Evolutionary conservation across 2,888 invertebrate genomes (phyloP).

Genomic region (Hydrotaea diabolus): DNA sequence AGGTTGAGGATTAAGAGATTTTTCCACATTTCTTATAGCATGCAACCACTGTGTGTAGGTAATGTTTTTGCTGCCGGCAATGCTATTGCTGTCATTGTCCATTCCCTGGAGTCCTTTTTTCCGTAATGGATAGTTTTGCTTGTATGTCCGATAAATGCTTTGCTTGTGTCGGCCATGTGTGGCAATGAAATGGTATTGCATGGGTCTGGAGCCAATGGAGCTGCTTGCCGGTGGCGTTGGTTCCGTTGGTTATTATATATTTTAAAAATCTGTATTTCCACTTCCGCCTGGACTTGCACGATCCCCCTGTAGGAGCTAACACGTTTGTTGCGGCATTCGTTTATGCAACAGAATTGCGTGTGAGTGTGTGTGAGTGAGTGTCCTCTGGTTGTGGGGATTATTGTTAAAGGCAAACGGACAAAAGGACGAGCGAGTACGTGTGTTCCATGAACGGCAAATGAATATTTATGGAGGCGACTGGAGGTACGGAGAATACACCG

Average conservation of each 20-base stretch:
- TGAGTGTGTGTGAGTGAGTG: no score
- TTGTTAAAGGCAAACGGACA: background rate
- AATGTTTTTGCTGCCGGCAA: background rate
- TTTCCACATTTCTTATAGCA: no score
- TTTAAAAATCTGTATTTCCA: constrained; percentile 13
- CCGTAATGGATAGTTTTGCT: constrained; percentile 14
- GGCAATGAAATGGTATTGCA: background rate
- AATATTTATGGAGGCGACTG: constrained; percentile 24
- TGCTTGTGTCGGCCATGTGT: constrained; percentile 32
- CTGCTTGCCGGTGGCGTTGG: background rate
- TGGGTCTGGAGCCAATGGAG: background rate
- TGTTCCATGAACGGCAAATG: constrained; percentile 14
- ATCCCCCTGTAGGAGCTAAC: no score
- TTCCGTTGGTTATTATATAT: constrained; percentile 11
- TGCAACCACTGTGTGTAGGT: background rate
- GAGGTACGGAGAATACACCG: background rate
- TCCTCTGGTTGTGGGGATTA: background rate
- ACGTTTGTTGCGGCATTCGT: no score
- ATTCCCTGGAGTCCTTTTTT: constrained; percentile 42
- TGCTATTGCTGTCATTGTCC: background rate
- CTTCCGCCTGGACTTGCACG: background rate
- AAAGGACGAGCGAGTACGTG: background rate
- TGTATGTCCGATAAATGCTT: background rate
- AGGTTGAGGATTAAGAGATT: no score
- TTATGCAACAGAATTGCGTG: no score